Evolutionary conservation across 2,888 invertebrate species (phyloP).

Genomic region (Drosophila kuntzei): DNA sequence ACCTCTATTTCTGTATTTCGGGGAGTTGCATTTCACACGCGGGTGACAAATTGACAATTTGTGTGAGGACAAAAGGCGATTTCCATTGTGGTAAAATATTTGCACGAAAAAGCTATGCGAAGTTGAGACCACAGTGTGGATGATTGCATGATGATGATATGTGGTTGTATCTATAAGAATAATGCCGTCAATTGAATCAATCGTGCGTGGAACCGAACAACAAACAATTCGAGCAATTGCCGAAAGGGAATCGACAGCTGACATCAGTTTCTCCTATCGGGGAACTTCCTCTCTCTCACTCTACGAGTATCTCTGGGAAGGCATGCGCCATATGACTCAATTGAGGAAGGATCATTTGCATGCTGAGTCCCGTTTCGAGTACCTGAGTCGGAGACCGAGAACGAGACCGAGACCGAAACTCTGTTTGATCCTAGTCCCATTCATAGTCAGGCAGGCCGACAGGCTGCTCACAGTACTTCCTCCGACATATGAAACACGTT

Average conservation of each 20-base stretch:
- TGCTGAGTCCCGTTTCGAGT: constrained; percentile 51
- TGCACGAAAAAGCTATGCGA: constrained; percentile 39
- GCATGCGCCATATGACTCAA: constrained; percentile 65
- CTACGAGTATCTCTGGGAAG: neutral
- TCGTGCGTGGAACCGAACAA: constrained; percentile 47
- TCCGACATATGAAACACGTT: constrained; percentile 65
- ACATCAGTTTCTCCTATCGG: constrained; percentile 2
- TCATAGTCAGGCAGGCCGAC: constrained; percentile 22
- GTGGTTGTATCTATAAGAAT: constrained; percentile 15
- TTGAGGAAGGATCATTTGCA: constrained; percentile 57
- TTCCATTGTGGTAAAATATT: constrained; percentile 52
- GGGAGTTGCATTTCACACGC: constrained; percentile 51
- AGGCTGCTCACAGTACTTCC: constrained; percentile 41
- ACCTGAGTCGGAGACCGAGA: constrained; percentile 35
- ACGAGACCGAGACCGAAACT: neutral
- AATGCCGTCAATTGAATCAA: constrained; percentile 44
- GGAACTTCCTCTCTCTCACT: neutral
- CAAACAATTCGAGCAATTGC: constrained; percentile 3
- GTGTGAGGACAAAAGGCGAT: constrained; percentile 33
- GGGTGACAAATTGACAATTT: constrained; percentile 69
- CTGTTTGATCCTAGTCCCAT: constrained; percentile 22
- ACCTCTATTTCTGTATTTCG: constrained; percentile 11
- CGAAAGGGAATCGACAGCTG: constrained; percentile 54
- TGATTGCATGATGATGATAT: constrained; percentile 22
- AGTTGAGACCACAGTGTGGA: constrained; percentile 19